Conservation (phyloP, 2,797 vertebrate genomes). For the Sitta carolinensis region DNA sequence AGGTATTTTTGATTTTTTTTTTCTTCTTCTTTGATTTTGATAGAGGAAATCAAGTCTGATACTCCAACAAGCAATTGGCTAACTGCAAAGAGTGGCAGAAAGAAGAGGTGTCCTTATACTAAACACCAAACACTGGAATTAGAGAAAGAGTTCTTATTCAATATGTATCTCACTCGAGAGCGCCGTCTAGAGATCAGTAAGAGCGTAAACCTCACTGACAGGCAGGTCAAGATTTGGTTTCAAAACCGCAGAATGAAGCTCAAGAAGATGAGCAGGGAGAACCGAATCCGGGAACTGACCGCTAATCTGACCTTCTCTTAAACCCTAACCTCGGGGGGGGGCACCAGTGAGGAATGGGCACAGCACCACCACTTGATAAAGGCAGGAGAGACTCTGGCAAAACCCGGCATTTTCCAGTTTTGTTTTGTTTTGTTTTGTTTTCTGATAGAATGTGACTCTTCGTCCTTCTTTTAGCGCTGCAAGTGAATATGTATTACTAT, state of each 20-base stretch:
- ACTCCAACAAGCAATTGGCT: conserved; percentile 96
- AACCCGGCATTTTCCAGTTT: conserved; percentile 73
- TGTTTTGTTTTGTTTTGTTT: conserved; percentile 50
- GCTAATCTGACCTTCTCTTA: conserved; percentile 99
- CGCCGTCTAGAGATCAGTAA: conserved; percentile 99
- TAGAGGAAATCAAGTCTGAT: conserved; percentile 92
- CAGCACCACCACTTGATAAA: conserved; percentile 73
- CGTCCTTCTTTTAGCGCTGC: conserved; percentile 82
- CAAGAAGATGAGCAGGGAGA: conserved; percentile 99
- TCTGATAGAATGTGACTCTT: conserved; percentile 83
- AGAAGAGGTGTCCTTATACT: conserved; percentile 99
- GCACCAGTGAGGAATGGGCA: conserved; percentile 70
- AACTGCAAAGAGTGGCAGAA: conserved; percentile 97
- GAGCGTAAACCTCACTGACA: conserved; percentile 98
- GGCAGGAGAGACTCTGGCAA: conserved; percentile 76
- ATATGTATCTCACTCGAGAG: conserved; percentile 99
- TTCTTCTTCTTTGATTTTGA: conserved; percentile 79
- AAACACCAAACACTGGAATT: conserved; percentile 99
- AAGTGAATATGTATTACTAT: conserved; percentile 84
- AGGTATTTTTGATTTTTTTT: conserved; percentile 64
- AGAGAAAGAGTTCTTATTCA: conserved; percentile 99
- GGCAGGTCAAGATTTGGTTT: conserved; percentile 99
- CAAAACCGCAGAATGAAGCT: conserved; percentile 99
- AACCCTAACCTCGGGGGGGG: conserved; percentile 71
- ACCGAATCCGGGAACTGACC: conserved; percentile 98